These are phyloP conservation scores for Istiophorus platypterus DNA, from an alignment of 2,113 vertebrate species.

Conservation along the genomic window DNA sequence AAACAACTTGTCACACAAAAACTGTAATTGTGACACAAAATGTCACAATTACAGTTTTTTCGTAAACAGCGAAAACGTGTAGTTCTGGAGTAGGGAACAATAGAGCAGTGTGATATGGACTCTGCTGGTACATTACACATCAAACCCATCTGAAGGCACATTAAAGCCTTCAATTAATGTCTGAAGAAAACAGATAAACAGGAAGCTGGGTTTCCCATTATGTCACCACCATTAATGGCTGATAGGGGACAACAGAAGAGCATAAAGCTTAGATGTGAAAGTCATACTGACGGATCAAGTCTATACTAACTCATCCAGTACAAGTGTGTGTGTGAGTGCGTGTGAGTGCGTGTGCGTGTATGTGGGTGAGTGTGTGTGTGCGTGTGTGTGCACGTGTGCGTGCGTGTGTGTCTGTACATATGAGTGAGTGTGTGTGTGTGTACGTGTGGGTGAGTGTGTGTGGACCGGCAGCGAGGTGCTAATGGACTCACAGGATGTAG, in stretches of 20 bases:
- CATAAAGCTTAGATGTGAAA: background rate
- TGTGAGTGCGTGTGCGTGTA: background rate
- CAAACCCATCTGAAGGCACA: background rate
- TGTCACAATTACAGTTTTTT: too few species aligned
- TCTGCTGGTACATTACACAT: too few species aligned
- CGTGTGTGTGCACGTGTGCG: background rate
- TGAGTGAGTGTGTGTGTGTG: background rate
- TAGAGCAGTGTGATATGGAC: too few species aligned
- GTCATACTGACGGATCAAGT: constrained; percentile 26
- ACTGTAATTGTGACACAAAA: too few species aligned
- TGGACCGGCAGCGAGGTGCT: background rate
- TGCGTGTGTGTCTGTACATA: background rate
- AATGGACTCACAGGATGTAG: constrained; percentile 91
- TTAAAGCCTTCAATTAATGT: constrained; percentile 6
- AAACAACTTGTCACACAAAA: too few species aligned
- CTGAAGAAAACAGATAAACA: constrained; percentile 4
- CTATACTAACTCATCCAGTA: background rate
- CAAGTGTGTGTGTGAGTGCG: background rate
- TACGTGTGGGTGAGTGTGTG: background rate
- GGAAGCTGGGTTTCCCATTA: constrained; percentile 10
- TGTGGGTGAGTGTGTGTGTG: background rate
- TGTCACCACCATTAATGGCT: background rate
- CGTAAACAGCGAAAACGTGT: too few species aligned
- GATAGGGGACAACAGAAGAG: background rate
- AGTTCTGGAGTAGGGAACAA: too few species aligned